Evolutionary conservation across 2,797 vertebrate species (phyloP).

Genomic region (Anabacerthia variegaticeps): DNA sequence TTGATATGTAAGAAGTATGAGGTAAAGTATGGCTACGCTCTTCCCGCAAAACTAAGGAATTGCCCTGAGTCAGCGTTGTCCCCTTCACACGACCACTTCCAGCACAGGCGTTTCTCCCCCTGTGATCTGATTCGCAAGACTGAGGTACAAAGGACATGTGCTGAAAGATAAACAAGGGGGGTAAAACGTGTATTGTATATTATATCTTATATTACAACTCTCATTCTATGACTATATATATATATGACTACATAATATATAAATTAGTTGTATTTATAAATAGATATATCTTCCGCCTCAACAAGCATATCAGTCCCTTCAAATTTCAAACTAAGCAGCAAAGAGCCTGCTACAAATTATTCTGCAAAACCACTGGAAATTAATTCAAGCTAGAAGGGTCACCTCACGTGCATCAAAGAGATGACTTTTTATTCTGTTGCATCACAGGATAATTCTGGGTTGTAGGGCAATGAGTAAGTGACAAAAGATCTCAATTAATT

Average conservation of each 20-base stretch:
- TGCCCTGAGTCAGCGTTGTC: background rate
- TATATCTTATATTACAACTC: background rate
- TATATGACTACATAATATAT: background rate
- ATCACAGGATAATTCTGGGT: background rate
- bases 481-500: slow-evolving; percentile 38
- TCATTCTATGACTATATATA: background rate
- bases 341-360: background rate
- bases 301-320: background rate
- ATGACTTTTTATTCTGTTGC: background rate
- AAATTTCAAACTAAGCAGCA: background rate
- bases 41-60: background rate
- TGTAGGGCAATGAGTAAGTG: background rate
- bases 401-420: background rate
- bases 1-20: background rate
- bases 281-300: background rate
- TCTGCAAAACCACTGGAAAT: background rate
- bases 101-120: background rate
- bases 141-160: background rate
- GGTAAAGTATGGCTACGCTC: background rate
- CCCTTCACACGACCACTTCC: fast-evolving
- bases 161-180: background rate
- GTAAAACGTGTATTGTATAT: fast-evolving
- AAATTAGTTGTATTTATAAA: background rate
- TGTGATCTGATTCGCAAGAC: background rate
- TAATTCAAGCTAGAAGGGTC: background rate